Evolutionary conservation across 92 coral and sea anemone genomes (phyloP), one percentile per base, ranked within the genome.

Genomic region (Actinostola sp.): DNA sequence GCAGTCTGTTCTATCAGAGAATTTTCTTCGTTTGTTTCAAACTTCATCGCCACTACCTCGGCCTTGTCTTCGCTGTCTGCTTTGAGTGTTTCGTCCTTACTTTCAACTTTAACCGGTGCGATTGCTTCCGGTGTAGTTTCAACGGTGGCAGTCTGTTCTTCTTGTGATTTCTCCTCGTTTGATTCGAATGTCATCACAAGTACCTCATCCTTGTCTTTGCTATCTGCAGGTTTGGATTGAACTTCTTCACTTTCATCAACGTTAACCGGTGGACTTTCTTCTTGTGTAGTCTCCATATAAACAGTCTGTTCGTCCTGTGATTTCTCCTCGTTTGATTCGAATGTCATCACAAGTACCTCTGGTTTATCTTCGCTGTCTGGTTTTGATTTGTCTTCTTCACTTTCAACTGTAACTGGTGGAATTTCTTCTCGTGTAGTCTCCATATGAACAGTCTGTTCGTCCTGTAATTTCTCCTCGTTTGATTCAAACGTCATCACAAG

Each of bases 1-100:
- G 19, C 68, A 29, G 51, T 21, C 44, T 41, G 54, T 59, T 73
- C 59, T 41, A 17, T 70, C 11, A 31, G 59, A 1, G 4, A 20
- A 26, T 24, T 58, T 26, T 39, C 69, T 44, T 73, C 65, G 15
- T 55, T 25, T 17, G 46, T 50, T 31, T 69, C 75, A 43, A 34
- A 33, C 35, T 11, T 69, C 44, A 34, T 15, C 21, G 56, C 28
- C 14, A 63, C 31, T 7, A 8, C 28, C 50, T 36, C 49, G 6
- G 52, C 52, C 16, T 63, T 63, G 52, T 38, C 50, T 63, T 57
- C 63, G 0, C 53, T 11, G 8, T 54, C 5, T 10, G 7, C 61
- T 11, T 12, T 54, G 30, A 6, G 3, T 2, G 9, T 17, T 10
- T 34, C 24, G 16, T 56, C 63, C 19, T 46, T 16, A 19, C 19